Evolutionary conservation across 2,888 invertebrate genomes (phyloP), one percentile per base, ranked within the genome.

Genomic region (Andrena dorsata): DNA sequence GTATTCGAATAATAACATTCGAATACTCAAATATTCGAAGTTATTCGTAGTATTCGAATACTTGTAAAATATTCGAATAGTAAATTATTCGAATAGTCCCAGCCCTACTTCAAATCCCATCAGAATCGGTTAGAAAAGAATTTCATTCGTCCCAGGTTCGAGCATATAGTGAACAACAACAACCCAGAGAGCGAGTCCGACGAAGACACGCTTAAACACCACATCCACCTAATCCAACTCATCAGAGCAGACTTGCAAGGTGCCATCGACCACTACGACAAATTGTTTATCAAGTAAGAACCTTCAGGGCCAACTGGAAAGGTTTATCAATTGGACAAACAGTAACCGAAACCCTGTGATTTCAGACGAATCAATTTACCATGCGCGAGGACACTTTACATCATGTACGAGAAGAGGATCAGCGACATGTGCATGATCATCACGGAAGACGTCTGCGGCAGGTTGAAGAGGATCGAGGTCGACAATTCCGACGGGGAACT

Each of bases 171-270:
- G 75, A 97, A 97, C 81, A 97, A 96, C 88, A 96, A 96, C 86
- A 95, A 95, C 71, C 95, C 95, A 60, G 94, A 94, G 20, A 95
- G 95, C 65, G 96, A 96, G 75, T 95, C 95, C 0, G 97, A 97
- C 84, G 97, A 97, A 81, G 96, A 96, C 5, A 95, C 96, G 71
- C 93, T 98, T 61, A 97, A 97, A 88, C 96, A 97, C 93, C 94
- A 98, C 83, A 97, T 98, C 49, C 97, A 97, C 94, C 95, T 98
- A 20, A 97, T 97, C 86, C 98, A 98, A 92, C 93, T 97, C 79
- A 95, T 98, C 41, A 95, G 97, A 60, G 96, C 97, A 0, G 98
- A 98, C 94, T 94, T 98, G 66, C 97, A 97, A 91, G 95, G 96
- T 88, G 97, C 97, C 5, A 95, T 97, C 82, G 98, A 98, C 91